Evolutionary conservation across 1,140 invertebrate genomes (phyloP).

Genomic region (Tetranychus cinnabarinus): DNA sequence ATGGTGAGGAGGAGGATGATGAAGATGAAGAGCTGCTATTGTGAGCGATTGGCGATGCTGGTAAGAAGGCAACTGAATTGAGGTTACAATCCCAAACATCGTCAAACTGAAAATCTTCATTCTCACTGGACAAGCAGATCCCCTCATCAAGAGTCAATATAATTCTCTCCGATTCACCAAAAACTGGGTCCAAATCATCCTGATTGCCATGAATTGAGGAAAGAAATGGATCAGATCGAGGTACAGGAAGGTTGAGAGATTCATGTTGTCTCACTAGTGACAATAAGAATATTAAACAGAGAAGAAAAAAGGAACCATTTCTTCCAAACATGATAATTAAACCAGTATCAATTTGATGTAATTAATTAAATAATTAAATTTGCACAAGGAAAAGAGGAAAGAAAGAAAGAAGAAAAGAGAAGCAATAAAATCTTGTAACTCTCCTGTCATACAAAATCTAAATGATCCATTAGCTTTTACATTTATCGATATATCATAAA

Average conservation of each 20-base stretch:
- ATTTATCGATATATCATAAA: no score
- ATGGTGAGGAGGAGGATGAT: no score
- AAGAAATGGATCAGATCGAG: neutral
- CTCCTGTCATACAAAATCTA: no score
- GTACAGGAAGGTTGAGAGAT: neutral
- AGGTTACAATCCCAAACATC: neutral
- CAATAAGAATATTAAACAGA: no score
- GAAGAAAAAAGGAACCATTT: no score
- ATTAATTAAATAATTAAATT: no score
- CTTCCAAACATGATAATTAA: no score
- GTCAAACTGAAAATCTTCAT: neutral
- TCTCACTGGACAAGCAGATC: neutral
- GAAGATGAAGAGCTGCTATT: neutral
- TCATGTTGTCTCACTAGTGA: neutral
- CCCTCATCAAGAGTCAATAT: neutral
- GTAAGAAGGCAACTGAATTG: neutral
- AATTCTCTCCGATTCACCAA: neutral
- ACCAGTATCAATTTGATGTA: no score
- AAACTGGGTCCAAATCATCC: neutral
- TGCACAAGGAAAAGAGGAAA: no score
- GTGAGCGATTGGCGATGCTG: neutral
- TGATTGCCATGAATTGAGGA: neutral
- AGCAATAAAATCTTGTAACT: no score
- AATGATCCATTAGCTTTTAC: no score
- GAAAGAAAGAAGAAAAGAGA: no score